Base-by-base conservation (phyloP, 2,113 vertebrate genomes). In the Proteles cristata region DNA sequence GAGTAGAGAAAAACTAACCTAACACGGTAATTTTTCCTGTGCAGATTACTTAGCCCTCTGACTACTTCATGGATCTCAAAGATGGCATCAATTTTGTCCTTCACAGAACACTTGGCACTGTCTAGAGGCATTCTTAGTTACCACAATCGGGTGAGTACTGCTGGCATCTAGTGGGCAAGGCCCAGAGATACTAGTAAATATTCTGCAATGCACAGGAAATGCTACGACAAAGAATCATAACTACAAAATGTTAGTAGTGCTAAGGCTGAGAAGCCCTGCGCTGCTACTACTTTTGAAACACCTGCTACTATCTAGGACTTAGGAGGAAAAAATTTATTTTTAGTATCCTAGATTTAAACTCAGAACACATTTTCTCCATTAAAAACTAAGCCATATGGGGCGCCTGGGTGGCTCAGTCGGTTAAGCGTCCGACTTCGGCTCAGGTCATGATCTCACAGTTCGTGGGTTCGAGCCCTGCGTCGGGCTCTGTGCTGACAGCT, bases 321-420 rank as follows among this genome's bases (percentile, higher is more conserved):
- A 76, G 1, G 77, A 66, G 25, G 31, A 93, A 87, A 87, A 90
- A 89, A 94, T 7, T 45, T 88, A 61, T 23, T 43, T 63, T 50
- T 39, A 87, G 11, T 65, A 92, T 53, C 6, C 43, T 79, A 26
- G 31, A 88, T 63, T 89, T 88, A 73, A 84, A 97, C 11, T 80
- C n/a, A 81, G 43, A 93, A 94, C 26, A 74, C 23, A 84, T 76
- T 96, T 96, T 87, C 35, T 81, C 91, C 63, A 88, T 77, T 68
- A 90, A 90, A 90, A 96, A 83, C 6, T 79, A 92, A 77, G 68
- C 28, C 33, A 76, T 50, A 69, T n/a, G n/a, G n/a, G n/a, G n/a
- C n/a, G n/a, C n/a, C n/a, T n/a, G n/a, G n/a, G n/a, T n/a, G n/a
- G n/a, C n/a, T n/a, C n/a, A n/a, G n/a, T n/a, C n/a, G n/a, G n/a